Conservation (phyloP, 1,140 invertebrate species). For the Chironomus tepperi region DNA sequence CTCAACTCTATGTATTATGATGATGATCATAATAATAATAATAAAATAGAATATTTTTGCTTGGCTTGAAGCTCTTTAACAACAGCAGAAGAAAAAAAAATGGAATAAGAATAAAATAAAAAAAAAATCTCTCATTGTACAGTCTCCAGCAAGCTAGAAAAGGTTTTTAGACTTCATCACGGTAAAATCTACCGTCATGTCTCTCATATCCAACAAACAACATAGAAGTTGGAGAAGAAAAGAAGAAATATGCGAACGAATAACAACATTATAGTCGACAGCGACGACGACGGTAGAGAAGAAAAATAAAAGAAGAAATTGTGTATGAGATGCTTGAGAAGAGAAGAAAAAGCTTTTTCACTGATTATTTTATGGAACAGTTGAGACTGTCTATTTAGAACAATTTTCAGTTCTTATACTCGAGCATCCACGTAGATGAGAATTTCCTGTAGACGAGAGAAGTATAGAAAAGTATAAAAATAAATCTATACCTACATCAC, state of each 20-base stretch:
- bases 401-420: neutral
- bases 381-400: neutral
- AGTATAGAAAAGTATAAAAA: conserved; percentile 13
- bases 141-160: neutral
- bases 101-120: neutral
- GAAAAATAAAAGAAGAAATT: neutral
- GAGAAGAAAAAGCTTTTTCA: neutral
- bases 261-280: neutral
- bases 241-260: no score
- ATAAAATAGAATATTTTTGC: no score
- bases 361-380: conserved; percentile 1
- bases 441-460: conserved; percentile 5
- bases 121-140: neutral
- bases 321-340: neutral
- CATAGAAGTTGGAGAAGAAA: neutral
- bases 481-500: conserved; percentile 23
- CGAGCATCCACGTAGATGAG: neutral
- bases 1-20: no score
- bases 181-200: conserved; percentile 20
- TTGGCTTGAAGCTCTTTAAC: no score
- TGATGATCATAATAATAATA: no score
- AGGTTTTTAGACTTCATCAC: conserved; percentile 18
- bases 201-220: neutral
- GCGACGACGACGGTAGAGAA: neutral
- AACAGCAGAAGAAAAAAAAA: neutral